phyloP scores from a whole-genome alignment of 2,113 vertebrate species.

The Corydoras sp. region DNA sequence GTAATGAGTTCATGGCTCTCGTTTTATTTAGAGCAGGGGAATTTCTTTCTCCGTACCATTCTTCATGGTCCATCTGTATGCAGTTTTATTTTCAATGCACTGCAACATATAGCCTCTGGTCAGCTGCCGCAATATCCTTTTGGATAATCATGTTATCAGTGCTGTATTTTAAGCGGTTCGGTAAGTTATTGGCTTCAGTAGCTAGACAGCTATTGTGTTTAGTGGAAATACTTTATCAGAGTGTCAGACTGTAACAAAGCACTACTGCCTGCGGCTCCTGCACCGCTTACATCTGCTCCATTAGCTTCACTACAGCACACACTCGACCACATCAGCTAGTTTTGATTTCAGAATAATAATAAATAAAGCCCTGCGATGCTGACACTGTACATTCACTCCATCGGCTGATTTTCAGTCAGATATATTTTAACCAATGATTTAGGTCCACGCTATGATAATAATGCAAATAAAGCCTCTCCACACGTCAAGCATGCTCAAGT shows the following conservation, averaged over 20 bases:
- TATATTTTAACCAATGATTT: no score
- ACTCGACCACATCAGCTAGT: not conserved
- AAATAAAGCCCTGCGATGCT: not conserved
- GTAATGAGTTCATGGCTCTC: not conserved
- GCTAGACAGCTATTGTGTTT: not conserved
- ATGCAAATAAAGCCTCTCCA: not conserved
- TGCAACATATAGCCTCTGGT: conserved; percentile 59
- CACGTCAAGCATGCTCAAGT: conserved; percentile 52
- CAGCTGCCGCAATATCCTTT: conserved; percentile 62
- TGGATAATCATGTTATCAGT: conserved; percentile 11
- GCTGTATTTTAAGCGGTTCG: not conserved
- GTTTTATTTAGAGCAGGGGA: no score
- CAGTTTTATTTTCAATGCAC: conserved; percentile 10
- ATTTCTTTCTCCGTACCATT: no score
- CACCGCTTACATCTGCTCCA: not conserved
- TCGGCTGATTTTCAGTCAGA: no score
- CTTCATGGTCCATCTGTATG: conserved; percentile 16
- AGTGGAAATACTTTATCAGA: not conserved
- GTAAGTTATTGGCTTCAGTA: not conserved
- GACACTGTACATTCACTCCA: not conserved
- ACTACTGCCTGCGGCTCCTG: not conserved
- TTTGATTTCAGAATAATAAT: not conserved
- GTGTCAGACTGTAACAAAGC: conserved; percentile 6
- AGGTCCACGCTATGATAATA: no score
- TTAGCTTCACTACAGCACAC: not conserved